Base-by-base conservation (phyloP, 2,797 vertebrate genomes). In the Margarornis squamiger region DNA sequence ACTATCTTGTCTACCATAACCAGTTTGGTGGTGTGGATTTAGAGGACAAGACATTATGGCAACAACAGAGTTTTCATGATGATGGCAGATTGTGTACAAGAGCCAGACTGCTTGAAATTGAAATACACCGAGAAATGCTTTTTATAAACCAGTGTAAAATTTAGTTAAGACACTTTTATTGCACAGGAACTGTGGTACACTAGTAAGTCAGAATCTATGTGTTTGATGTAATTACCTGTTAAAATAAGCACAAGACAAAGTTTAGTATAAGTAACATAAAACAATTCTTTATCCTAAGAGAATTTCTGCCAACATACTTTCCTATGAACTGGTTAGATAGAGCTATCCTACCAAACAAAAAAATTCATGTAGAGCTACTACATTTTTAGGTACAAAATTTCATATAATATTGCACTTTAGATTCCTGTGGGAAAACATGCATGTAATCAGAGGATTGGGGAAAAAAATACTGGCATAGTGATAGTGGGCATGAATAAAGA, bases 1-100 rank as follows among this genome's bases (percentile, higher is more conserved):
- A 43, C 7, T 88, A n/a, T 75, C 74, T 93, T 79, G 39, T 86
- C 86, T 82, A 46, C 43, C 63, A 39, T 27, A 66, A 68, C 26
- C 62, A 62, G 49, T 95, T 96, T 97, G 79, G 66, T 79, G 36
- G 12, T 90, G 46, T 96, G 74, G 74, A 96, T 97, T 97, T 97
- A 96, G 75, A 89, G 58, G n/a, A 59, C 24, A 78, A 80, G 59
- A 29, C 34, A 57, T 74, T 90, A 77, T 71, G 30, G 46, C 65
- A 82, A 89, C 91, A 92, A 48, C 26, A 76, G 19, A 61, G 41
- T 95, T 96, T 84, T 91, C 84, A 82, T 10, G 34, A n/a, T 1
- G 0, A 26, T 85, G 68, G 52, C 52, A 90, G 29, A 67, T 14
- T n/a, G 24, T 63, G 46, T 73, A 71, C 62, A 87, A 76, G 63